A percentile compares a stretch with the other conserved stretches of the same genome.
Conservation (phyloP, 2,797 vertebrate genomes). For the Squalus acanthias region DNA sequence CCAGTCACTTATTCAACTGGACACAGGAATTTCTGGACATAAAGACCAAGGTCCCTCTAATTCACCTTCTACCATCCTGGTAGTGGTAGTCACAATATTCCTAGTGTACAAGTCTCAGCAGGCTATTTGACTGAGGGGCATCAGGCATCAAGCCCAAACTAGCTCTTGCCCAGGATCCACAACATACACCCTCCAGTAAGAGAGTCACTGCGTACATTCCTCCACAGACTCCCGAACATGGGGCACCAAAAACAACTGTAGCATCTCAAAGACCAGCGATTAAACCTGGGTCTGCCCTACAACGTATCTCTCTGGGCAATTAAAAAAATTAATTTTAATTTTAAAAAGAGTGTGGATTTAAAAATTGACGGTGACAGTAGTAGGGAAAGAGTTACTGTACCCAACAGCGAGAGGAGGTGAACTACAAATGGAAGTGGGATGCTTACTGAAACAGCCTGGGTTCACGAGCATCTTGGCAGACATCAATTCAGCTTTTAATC, state of each 20-base stretch:
- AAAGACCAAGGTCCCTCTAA: background rate
- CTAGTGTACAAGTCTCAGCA: background rate
- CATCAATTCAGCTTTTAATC: background rate
- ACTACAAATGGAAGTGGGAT: background rate
- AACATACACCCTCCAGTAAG: background rate
- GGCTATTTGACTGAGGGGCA: background rate
- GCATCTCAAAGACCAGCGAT: background rate
- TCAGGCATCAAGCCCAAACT: background rate
- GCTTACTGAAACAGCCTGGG: background rate
- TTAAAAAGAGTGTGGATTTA: background rate
- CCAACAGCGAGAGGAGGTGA: background rate
- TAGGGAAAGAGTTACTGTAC: background rate
- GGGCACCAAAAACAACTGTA: background rate
- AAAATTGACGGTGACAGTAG: background rate
- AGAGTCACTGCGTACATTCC: background rate
- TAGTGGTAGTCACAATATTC: background rate
- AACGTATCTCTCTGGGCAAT: background rate
- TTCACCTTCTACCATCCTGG: background rate
- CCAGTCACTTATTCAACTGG: background rate
- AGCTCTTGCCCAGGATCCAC: background rate
- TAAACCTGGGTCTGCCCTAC: background rate
- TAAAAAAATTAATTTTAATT: background rate
- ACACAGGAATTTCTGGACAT: background rate
- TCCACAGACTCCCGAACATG: background rate
- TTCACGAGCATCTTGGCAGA: background rate